Evolutionary conservation across 2,113 vertebrate genomes (phyloP), one percentile per base, ranked within the genome.

Genomic region (Gadus chalcogrammus): DNA sequence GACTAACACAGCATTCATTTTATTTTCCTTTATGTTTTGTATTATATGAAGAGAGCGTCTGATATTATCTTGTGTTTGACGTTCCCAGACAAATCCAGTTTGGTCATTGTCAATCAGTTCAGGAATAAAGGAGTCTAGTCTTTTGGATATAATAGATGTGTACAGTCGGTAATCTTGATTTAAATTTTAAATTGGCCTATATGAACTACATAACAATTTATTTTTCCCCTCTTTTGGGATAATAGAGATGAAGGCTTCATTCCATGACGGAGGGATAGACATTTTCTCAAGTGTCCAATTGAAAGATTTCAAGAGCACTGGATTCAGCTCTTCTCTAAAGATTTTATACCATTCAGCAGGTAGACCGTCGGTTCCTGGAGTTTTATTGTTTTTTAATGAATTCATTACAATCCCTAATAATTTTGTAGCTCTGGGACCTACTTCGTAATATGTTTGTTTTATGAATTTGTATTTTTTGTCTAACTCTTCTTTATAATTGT

Each of bases 281-380:
- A 48, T 27, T 63, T 42, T 52, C 35, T 70, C 16, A 61, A 70
- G 69, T 18, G 42, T 63, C 18, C 38, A 63, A 20, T 70, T 70
- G 63, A 70, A 64, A 17, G 28, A 63, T 17, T 70, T 18, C 17
- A 52, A 55, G 20, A 63, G 69, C 38, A 70, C 31, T 15, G 61
- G 69, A 24, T 20, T 62, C 20, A 20, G 17, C 18, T 62, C 31
- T 6, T 70, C 59, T 16, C 35, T 63, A 63, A 62, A 62, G n/a
- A 58, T 15, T 20, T 70, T 70, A 18, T 63, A 70, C 60, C 68
- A 70, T 28, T 70, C 68, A 15, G 20, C 59, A 17, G 59, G 56
- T 15, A 61, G 38, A n/a, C 65, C 38, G 8, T 52, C 17, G 1
- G 18, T 1, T 3, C 38, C 65, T 0, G 20, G 48, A 4, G 66